These are phyloP conservation scores for Sciurus vulgaris DNA, from an alignment of 2,797 vertebrate genomes.

Conservation along the genomic window DNA sequence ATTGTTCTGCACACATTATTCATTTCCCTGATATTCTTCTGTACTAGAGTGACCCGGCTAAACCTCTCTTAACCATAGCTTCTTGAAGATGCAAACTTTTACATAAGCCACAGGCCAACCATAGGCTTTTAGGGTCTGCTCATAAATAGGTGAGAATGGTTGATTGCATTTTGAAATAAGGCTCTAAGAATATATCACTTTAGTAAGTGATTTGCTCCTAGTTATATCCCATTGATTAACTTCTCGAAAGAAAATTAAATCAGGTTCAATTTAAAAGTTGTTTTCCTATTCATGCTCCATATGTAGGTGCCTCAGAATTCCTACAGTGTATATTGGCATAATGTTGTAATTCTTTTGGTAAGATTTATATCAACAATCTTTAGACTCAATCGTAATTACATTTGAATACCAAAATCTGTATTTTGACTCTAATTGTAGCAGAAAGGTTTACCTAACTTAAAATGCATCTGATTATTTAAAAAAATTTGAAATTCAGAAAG, in stretches of 20 bases:
- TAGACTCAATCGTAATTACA: slow-evolving; percentile 64
- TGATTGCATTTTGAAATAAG: slow-evolving; percentile 9
- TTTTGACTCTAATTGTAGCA: slow-evolving; percentile 38
- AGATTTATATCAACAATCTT: slow-evolving; percentile 47
- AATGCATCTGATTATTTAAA: slow-evolving; percentile 35
- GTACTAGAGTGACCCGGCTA: not conserved
- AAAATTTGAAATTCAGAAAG: not conserved
- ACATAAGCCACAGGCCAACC: not conserved
- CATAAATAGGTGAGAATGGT: not conserved
- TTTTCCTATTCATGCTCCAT: slow-evolving; percentile 42
- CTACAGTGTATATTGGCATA: slow-evolving; percentile 5
- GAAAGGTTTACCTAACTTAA: slow-evolving; percentile 17
- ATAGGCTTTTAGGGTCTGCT: not conserved
- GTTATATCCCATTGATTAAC: slow-evolving; percentile 54
- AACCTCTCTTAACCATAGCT: not conserved
- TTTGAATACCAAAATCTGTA: slow-evolving; percentile 62
- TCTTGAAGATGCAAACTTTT: not conserved
- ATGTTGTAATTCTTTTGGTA: slow-evolving; percentile 53
- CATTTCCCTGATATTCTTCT: not conserved
- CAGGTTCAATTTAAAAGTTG: slow-evolving; percentile 41
- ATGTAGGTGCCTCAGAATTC: slow-evolving; percentile 34
- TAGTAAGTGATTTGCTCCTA: slow-evolving; percentile 49
- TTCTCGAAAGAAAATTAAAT: slow-evolving; percentile 57
- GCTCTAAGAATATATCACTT: not conserved
- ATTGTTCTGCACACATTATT: not conserved